Evolutionary conservation across 2,113 vertebrate species (phyloP).

Genomic region (Lasiurus cinereus): DNA sequence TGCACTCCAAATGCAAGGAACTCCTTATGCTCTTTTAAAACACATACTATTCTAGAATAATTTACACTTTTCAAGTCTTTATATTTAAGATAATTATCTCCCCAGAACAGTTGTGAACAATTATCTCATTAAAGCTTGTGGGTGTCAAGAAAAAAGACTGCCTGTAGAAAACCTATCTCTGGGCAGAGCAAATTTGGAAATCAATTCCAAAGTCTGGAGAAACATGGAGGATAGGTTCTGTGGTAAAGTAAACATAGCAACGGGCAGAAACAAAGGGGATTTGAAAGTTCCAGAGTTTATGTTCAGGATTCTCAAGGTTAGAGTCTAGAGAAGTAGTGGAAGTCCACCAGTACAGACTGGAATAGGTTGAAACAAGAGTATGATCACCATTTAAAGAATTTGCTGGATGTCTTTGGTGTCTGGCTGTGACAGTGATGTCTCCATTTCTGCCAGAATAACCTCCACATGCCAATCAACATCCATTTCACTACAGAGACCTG

Average conservation of each 20-base stretch:
- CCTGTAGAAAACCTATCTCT: neutral
- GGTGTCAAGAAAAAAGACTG: neutral
- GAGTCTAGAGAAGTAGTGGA: neutral
- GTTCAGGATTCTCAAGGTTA: neutral
- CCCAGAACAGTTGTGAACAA: neutral
- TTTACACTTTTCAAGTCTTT: neutral
- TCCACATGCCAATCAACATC: neutral
- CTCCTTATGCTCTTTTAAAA: conserved; percentile 12
- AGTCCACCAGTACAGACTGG: neutral
- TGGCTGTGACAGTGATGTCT: neutral
- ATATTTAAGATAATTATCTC: neutral
- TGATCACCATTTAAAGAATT: neutral
- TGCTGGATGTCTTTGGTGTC: neutral
- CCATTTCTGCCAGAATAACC: neutral
- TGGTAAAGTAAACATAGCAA: neutral
- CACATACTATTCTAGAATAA: neutral
- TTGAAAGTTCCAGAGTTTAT: conserved; percentile 24
- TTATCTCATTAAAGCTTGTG: conserved; percentile 12
- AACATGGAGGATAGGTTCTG: neutral
- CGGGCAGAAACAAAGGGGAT: neutral
- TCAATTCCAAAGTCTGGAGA: conserved; percentile 25
- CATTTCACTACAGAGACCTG: neutral
- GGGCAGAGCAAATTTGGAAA: conserved; percentile 17
- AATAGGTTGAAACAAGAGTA: neutral
- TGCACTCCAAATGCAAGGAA: neutral